These are phyloP conservation scores for Pelosia muscerda DNA, from an alignment of 2,888 invertebrate genomes.

Conservation along the genomic window DNA sequence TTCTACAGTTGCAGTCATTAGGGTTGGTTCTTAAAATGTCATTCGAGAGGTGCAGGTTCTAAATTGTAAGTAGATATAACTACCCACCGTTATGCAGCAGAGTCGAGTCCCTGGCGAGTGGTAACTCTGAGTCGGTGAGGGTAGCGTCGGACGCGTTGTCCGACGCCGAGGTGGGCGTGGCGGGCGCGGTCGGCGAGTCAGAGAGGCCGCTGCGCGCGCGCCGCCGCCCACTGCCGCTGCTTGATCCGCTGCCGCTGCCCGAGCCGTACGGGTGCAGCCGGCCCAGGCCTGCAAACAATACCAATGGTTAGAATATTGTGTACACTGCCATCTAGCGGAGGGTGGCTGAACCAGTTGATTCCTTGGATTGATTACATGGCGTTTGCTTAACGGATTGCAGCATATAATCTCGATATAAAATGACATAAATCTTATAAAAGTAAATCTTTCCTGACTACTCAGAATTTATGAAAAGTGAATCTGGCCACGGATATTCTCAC, in stretches of 20 bases:
- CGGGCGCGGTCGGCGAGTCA: slow-evolving; percentile 90
- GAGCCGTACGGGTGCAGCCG: slow-evolving; percentile 94
- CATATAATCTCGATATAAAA: too few relatives aligned
- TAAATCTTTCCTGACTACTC: too few relatives aligned
- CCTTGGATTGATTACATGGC: neutral
- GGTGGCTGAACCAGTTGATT: neutral
- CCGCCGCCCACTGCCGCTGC: slow-evolving; percentile 88
- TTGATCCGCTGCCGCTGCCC: slow-evolving; percentile 91
- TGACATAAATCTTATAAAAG: too few relatives aligned
- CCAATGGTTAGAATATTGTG: neutral
- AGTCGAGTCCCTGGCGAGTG: slow-evolving; percentile 93
- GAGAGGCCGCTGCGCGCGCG: slow-evolving; percentile 89
- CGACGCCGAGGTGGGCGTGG: slow-evolving; percentile 89
- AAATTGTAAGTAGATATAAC: neutral
- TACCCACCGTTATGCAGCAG: slow-evolving; percentile 93
- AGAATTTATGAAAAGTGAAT: too few relatives aligned
- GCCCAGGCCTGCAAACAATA: slow-evolving; percentile 88
- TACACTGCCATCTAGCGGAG: neutral
- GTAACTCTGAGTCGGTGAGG: slow-evolving; percentile 93
- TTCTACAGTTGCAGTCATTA: neutral
- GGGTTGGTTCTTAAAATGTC: too few relatives aligned
- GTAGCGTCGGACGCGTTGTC: slow-evolving; percentile 95
- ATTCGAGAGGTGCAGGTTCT: neutral
- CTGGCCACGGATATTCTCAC: too few relatives aligned
- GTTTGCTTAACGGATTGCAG: neutral